Evolutionary conservation across 2,113 vertebrate genomes (phyloP), one percentile per base, ranked within the genome.

Genomic region (Phyllopteryx taeniolatus): DNA sequence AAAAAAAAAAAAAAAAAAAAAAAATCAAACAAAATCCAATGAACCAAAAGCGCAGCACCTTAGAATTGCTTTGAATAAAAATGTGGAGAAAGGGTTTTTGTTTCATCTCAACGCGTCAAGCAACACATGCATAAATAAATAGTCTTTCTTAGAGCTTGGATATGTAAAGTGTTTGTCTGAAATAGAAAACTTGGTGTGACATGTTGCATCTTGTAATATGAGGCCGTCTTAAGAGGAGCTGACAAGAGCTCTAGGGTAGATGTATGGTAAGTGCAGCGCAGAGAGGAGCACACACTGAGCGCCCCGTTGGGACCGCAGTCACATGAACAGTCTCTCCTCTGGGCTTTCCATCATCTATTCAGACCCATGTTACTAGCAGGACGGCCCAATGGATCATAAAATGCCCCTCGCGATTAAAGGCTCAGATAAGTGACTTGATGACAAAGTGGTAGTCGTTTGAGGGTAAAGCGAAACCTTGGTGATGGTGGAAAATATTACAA

Each of bases 201-300:
- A 87, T 78, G 82, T 90, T 85, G 81, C 88, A 91, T 90, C 87
- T 89, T 87, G 81, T 59, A 81, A 83, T 75, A 77, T 60, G 83
- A 85, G 87, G 76, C 64, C 7, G 68, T 84, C 83, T 77, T 88
- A 88, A 91, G 75, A 89, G 79, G 80, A 89, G 84, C 83, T 88
- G 89, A 86, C 86, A 89, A 81, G 81, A 53, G 80, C 88, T 88
- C 68, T 47, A 72, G 89, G 87, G 78, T 74, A 74, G 76, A 85
- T 81, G 74, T 82, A 81, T 82, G 75, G 75, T 86, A 80, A 80
- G 78, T 80, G 83, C 81, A 72, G 86, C 72, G 73, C 60, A 82
- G 60, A 73, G 70, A 73, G 73, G 71, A 83, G 63, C 51, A n/a
- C 76, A 76, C 53, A 67, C 75, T 53, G 59, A 42, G 39, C 74